Evolutionary conservation across 2,888 invertebrate species (phyloP), one percentile per base, ranked within the genome.

Genomic region (Punctoribates punctum): DNA sequence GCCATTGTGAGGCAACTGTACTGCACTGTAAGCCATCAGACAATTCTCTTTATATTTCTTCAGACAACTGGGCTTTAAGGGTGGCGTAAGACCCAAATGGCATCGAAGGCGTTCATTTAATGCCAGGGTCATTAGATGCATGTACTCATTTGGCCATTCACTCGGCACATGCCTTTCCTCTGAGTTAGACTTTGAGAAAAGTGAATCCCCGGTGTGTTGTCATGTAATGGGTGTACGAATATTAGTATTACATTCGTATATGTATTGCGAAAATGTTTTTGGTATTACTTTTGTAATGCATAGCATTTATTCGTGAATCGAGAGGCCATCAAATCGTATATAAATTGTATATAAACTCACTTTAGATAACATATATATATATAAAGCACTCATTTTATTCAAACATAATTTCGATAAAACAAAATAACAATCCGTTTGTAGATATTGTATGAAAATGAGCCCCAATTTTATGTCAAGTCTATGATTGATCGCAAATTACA

Each of bases 101-200:
- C 67, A 42, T 67, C 42, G n/a, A 65, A 65, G 29, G 65, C 65
- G 29, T 65, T 65, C 42, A 67, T 67, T 42, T 67, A 67, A 67
- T 67, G 42, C 34, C 34, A 11, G 67, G 34, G 38, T 67, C 67
- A 67, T 67, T 67, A 67, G 27, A 4, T 27, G 27, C 60, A 11
- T 38, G 67, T 67, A 67, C 29, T 67, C 67, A 11, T 67, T 67
- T 38, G 38, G 67, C 67, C 23, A 9, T 60, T 23, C 60, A 51
- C 4, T 51, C 51, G 51, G 25, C 60, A 60, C 60, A 23, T 60
- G n/a, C 4, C 67, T 42, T 42, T 42, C 42, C 6, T 11, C 11
- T 42, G 8, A 42, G 9, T 9, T 42, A 42, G 13, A 67, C 38
- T 15, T 34, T 8, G 1, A 1, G 3, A 13, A 2, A 4, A 42